Evolutionary conservation across 1,140 invertebrate genomes (phyloP), one percentile per base, ranked within the genome.

Genomic region (Condylostylus longicornis): DNA sequence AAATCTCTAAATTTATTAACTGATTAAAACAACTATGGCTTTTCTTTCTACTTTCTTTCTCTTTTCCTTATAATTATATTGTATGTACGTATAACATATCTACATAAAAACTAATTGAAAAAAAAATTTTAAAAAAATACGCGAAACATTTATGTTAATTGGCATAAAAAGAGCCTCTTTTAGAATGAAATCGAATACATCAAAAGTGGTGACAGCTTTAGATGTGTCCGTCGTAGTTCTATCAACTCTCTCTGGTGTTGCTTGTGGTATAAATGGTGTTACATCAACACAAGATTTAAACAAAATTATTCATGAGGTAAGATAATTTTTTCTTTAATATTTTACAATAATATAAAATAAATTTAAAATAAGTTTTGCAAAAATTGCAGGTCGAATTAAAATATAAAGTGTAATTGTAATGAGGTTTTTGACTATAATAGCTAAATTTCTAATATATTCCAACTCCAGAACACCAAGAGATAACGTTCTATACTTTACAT

Each of bases 131-230:
- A n/a, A n/a, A n/a, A n/a, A n/a, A n/a, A n/a, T n/a, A n/a, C n/a
- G n/a, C n/a, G n/a, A n/a, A n/a, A n/a, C n/a, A n/a, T n/a, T n/a
- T n/a, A n/a, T n/a, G n/a, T 25, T 8, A 25, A 25, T 25, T 25
- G 23, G 7, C 40, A 52, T 51, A 40, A 47, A 56, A 54, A 54
- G 53, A 33, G 35, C 51, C 42, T 54, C 51, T 54, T 58, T 57
- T 50, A 59, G 56, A 54, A 59, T 59, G 56, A 59, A 57, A 41
- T 55, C 56, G 33, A 47, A 53, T 7, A 59, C 56, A 10, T 57
- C 56, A 4, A 59, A 59, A 40, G 52, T 59, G 29, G 56, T 59
- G 2, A 59, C 56, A 3, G 56, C 52, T 6, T 38, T 56, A 8
- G 56, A 59, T 47, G 56, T 59, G 1, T 59, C 53, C 2, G 54